These are phyloP conservation scores for Ruditapes philippinarum DNA, from an alignment of 1,140 invertebrate genomes.

Conservation along the genomic window DNA sequence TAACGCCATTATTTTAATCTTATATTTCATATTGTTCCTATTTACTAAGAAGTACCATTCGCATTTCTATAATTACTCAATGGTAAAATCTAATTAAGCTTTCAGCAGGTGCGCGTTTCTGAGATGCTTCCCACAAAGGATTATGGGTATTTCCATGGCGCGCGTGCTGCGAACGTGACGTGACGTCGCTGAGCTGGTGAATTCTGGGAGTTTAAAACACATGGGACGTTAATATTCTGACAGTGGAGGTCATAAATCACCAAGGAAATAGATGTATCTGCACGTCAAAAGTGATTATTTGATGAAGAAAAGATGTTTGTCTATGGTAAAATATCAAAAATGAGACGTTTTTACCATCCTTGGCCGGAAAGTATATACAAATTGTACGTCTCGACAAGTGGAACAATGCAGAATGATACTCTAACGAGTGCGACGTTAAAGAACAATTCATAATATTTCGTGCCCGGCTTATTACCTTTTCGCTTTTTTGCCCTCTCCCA, in stretches of 20 bases:
- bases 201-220: constrained; percentile 47
- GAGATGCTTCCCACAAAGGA: constrained; percentile 61
- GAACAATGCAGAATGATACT: neutral
- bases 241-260: constrained; percentile 40
- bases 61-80: constrained; percentile 29
- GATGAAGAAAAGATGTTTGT: constrained; percentile 50
- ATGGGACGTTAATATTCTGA: constrained; percentile 44
- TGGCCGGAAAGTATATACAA: neutral
- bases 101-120: constrained; percentile 59
- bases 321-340: neutral
- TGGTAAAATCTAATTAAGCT: constrained; percentile 45
- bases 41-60: constrained; percentile 43
- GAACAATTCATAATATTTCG: too few relatives aligned
- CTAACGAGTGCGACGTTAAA: too few relatives aligned
- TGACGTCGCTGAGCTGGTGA: constrained; percentile 49
- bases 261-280: constrained; percentile 45
- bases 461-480: too few relatives aligned
- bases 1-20: constrained; percentile 50
- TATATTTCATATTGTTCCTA: constrained; percentile 60
- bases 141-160: constrained; percentile 58
- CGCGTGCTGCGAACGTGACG: constrained; percentile 42
- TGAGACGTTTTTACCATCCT: neutral
- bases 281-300: constrained; percentile 50
- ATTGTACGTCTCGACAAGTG: neutral
- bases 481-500: too few relatives aligned